Base-by-base conservation (phyloP, 2,888 invertebrate species). In the Imbricaverruca yamaguchii region DNA sequence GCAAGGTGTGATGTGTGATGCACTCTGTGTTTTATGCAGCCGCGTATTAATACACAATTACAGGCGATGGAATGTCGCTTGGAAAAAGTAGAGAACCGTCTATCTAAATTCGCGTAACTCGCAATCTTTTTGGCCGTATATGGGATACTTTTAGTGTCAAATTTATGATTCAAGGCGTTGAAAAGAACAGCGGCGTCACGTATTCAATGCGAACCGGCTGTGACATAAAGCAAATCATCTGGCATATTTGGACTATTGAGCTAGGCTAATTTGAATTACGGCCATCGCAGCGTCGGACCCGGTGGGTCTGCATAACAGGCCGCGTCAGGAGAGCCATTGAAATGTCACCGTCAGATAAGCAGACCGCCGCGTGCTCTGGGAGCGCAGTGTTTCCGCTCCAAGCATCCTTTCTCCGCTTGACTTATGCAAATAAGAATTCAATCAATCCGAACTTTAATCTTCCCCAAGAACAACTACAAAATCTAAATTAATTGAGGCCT, bases 381-480 rank as follows among this genome's bases (percentile, higher is more conserved):
- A 69, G 39, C 25, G 69, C n/a, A 15, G 15, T 13, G 69, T 15
- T 23, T 67, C 69, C 69, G 39, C 69, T 13, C 39, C 15, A 8
- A 23, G 69, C 69, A 15, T 23, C 69, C 69, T 69, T 69, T 69
- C 69, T 69, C 69, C 39, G 69, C 39, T 39, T 69, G 69, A 69
- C 69, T 69, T 69, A 69, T 69, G 69, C 69, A 69, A 69, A 69
- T 69, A 69, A 39, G 69, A 69, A 69, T 69, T 69, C 69, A 69
- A 69, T 69, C 25, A 69, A 69, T 69, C 69, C 69, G 69, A 69
- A 69, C 25, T 69, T 69, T 69, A 69, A 69, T 69, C 69, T 69
- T 69, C 39, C 69, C 69, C 69, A 69, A 69, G 69, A 69, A 69
- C 69, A 69, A 69, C 69, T 25, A 39, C 39, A 69, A 69, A 69